phyloP scores from a whole-genome alignment of 2,113 vertebrate species.

The Mesembrinibis cayennensis region DNA sequence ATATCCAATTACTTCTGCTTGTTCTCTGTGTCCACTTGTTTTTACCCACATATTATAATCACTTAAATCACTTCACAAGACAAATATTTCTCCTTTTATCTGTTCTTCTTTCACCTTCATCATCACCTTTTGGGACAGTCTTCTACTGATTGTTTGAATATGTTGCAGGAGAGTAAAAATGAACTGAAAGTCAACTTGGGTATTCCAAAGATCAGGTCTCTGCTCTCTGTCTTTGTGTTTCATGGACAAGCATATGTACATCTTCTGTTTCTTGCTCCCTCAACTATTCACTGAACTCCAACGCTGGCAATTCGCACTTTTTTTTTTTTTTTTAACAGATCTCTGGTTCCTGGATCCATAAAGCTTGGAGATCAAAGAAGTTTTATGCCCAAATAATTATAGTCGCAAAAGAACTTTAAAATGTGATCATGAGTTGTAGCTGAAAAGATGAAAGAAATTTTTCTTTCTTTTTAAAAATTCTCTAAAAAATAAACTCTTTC shows the following conservation, averaged over 20 bases:
- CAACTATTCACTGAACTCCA: neutral
- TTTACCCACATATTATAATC: neutral
- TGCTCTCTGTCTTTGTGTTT: neutral
- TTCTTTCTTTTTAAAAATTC: neutral
- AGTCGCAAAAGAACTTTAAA: neutral
- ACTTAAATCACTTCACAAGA: neutral
- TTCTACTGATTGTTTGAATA: neutral
- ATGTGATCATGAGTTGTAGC: neutral
- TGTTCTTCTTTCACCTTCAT: neutral
- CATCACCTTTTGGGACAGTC: neutral
- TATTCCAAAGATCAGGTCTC: neutral
- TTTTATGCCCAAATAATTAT: neutral
- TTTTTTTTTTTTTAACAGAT: neutral
- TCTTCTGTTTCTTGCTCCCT: neutral
- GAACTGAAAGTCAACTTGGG: neutral
- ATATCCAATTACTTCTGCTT: neutral
- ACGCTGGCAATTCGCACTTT: neutral
- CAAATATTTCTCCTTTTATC: neutral
- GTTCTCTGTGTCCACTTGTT: neutral
- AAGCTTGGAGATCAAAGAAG: neutral
- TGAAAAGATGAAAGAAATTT: neutral
- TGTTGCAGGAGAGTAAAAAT: neutral
- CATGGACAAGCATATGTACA: neutral
- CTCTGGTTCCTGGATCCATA: neutral
- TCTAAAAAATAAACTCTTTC: neutral